Base-by-base conservation (phyloP, 2,797 vertebrate species). In the Cynopterus sphinx region DNA sequence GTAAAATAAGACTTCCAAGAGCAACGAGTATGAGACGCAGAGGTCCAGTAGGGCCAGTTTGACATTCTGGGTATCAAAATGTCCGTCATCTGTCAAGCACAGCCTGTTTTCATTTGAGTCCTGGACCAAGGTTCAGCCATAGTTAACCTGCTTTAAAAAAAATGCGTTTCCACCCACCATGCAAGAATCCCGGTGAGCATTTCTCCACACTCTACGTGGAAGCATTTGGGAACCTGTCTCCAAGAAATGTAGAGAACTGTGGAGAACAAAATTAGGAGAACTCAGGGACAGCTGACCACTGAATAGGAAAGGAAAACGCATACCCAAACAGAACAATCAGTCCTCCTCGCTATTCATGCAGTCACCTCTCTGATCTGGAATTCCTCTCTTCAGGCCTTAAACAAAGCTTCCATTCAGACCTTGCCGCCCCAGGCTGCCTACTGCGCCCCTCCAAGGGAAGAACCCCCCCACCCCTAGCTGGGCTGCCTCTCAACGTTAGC, bases 401-500 rank as follows among this genome's bases (percentile, higher is more conserved):
- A 59, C 21, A 10, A 57, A 24, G 57, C 61, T 36, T 92, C 67
- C 41, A 28, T 53, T 28, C 33, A 28, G 36, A 53, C 51, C 57
- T 22, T 2, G 39, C 4, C 9, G 26, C 46, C 46, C 46, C 46
- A 49, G 46, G 46, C 46, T 15, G 46, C 46, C 46, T 49, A 3
- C 46, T 4, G 13, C 46, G 43, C 43, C 43, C 43, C 63, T 6
- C 2, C 61, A 21, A 36, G 57, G 9, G 78, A 28, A 49, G 51
- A 26, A 9, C 43, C 55, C 51, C 7, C 67, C 41, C 41, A 43
- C 41, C 41, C 41, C 36, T 59, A 22, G 67, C 59, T 53, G 22
- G 12, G 8, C 90, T 90, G 95, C 68, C 74, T 94, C 96, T 88
- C 28, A 9, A 9, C 95, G 74, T 95, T 85, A 68, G 77, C 16